Conservation (phyloP, 2,113 vertebrate genomes). For the Eidolon helvum region DNA sequence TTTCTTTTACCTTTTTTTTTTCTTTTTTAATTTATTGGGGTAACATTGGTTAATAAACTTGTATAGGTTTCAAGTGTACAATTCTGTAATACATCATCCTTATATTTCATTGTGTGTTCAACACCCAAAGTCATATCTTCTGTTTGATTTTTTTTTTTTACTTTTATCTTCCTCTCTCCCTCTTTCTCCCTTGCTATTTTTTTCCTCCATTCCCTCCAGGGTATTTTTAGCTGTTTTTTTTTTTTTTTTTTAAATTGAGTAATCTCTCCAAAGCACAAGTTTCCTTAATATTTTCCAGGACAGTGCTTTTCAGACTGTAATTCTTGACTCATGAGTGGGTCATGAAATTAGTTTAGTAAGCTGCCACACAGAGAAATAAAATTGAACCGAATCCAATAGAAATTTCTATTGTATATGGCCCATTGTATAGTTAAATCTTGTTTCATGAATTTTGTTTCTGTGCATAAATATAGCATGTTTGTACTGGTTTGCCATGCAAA, state of each 20-base stretch:
- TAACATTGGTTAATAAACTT: too few species aligned
- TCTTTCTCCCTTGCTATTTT: background rate
- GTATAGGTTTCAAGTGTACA: too few species aligned
- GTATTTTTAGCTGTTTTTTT: background rate
- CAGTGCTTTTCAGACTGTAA: background rate
- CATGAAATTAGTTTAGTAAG: background rate
- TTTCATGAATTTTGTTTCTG: background rate
- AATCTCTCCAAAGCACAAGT: background rate
- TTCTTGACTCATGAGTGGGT: background rate
- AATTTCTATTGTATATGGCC: background rate
- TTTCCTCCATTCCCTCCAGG: background rate
- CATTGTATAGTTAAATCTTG: background rate
- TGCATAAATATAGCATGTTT: background rate
- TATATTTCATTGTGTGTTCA: too few species aligned
- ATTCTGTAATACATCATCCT: too few species aligned
- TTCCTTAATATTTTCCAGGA: background rate
- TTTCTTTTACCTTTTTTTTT: background rate
- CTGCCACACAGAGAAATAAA: background rate
- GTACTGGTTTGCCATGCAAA: background rate
- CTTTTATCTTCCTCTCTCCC: background rate
- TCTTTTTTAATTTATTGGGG: too few species aligned
- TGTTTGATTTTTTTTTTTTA: background rate
- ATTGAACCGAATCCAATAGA: background rate
- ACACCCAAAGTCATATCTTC: too few species aligned
- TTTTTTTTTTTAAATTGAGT: background rate